Evolutionary conservation across 2,113 vertebrate species (phyloP).

Genomic region (Gasterosteus aculeatus): DNA sequence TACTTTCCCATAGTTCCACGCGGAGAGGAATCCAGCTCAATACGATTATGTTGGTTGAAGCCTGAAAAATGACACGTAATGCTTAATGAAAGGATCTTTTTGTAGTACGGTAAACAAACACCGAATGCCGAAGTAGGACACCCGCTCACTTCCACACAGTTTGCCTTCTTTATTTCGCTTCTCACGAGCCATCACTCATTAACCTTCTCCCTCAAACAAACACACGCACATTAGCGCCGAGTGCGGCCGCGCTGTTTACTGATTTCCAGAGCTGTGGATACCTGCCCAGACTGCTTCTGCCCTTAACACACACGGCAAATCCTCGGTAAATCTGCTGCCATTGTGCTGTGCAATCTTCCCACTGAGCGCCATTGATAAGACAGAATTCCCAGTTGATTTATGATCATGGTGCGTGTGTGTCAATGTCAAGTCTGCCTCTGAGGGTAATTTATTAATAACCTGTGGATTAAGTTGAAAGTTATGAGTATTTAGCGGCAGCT

Average conservation of each 20-base stretch:
- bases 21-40: constrained; percentile 48
- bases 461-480: not conserved
- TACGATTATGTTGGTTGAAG: constrained; percentile 50
- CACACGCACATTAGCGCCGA: constrained; percentile 15
- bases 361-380: constrained; percentile 61
- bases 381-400: constrained; percentile 47
- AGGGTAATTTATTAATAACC: constrained; percentile 8
- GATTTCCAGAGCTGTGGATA: constrained; percentile 56
- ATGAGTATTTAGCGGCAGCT: not conserved
- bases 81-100: constrained; percentile 3
- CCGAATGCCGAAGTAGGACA: not conserved
- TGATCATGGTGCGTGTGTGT: constrained; percentile 15
- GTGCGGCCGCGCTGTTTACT: constrained; percentile 50
- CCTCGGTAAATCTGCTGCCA: constrained; percentile 58
- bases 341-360: constrained; percentile 42
- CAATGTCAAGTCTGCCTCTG: constrained; percentile 11
- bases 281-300: constrained; percentile 54
- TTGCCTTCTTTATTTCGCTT: not conserved
- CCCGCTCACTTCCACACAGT: constrained; percentile 9
- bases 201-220: not conserved
- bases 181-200: constrained; percentile 14
- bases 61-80: constrained; percentile 25
- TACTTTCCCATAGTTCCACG: constrained; percentile 65
- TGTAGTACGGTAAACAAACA: not conserved
- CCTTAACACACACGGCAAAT: constrained; percentile 79